Evolutionary conservation across 2,797 vertebrate genomes (phyloP).

Genomic region (Ispidina lecontei): DNA sequence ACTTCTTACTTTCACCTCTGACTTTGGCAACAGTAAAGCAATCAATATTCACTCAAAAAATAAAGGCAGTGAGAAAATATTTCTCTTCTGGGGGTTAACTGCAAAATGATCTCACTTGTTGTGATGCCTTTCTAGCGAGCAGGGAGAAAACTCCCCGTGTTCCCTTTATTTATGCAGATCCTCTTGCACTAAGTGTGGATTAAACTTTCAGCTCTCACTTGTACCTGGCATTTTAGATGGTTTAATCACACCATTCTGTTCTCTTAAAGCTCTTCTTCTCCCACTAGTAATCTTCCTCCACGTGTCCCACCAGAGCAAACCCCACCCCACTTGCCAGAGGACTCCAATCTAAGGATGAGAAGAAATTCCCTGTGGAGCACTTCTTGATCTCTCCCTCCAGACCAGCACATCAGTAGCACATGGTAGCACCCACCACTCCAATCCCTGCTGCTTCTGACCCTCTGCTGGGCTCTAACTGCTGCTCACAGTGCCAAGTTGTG

Average conservation of each 20-base stretch:
- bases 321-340: background rate
- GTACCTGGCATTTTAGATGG: background rate
- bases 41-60: conserved; percentile 36
- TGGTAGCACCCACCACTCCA: rapidly evolving
- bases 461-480: background rate
- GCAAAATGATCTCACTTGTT: background rate
- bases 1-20: conserved; percentile 20
- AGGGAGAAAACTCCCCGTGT: background rate
- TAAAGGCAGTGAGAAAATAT: background rate
- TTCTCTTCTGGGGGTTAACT: background rate
- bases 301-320: background rate
- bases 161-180: background rate
- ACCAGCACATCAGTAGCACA: background rate
- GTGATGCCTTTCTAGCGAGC: background rate
- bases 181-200: background rate
- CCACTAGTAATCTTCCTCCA: background rate
- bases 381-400: background rate
- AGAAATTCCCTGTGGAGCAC: background rate
- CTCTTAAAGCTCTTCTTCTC: background rate
- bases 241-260: background rate
- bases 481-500: background rate
- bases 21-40: background rate
- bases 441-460: background rate
- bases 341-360: background rate
- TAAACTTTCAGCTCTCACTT: background rate